phyloP scores from a whole-genome alignment of 2,113 vertebrate species.

The Natator depressus region DNA sequence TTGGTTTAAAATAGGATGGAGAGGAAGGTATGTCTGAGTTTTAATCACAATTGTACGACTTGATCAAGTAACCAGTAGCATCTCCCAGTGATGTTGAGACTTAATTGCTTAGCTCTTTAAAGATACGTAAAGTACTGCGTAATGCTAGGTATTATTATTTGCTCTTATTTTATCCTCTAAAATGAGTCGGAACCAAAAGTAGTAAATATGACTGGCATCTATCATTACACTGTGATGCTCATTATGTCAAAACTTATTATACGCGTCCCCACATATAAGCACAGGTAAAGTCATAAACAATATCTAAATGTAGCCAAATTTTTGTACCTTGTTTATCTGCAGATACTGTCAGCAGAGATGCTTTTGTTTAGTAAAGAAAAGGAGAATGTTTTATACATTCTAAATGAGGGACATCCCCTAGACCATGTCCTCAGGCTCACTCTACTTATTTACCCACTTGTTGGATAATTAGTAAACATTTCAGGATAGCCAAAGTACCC shows the following conservation, averaged over 20 bases:
- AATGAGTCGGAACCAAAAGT: not conserved
- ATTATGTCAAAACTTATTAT: not conserved
- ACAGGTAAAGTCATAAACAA: not conserved
- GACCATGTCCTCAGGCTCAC: not conserved
- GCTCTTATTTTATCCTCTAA: not conserved
- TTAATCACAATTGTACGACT: not conserved
- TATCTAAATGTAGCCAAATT: not conserved
- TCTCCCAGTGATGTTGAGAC: not conserved
- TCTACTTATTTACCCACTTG: not conserved
- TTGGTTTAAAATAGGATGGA: not conserved
- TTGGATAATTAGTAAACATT: conserved; percentile 8
- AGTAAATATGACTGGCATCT: not conserved
- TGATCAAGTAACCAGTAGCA: not conserved
- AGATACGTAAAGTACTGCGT: not conserved
- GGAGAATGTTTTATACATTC: not conserved
- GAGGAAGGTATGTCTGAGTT: not conserved
- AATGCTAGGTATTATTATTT: not conserved
- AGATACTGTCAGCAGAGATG: not conserved
- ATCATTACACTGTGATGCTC: not conserved
- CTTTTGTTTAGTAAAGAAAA: not conserved
- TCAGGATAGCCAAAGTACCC: not conserved
- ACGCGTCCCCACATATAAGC: not conserved
- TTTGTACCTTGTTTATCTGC: not conserved
- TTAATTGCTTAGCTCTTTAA: not conserved
- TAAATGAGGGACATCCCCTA: not conserved